phyloP scores from a whole-genome alignment of 2,888 invertebrate species.

The Drosophila longiperda region DNA sequence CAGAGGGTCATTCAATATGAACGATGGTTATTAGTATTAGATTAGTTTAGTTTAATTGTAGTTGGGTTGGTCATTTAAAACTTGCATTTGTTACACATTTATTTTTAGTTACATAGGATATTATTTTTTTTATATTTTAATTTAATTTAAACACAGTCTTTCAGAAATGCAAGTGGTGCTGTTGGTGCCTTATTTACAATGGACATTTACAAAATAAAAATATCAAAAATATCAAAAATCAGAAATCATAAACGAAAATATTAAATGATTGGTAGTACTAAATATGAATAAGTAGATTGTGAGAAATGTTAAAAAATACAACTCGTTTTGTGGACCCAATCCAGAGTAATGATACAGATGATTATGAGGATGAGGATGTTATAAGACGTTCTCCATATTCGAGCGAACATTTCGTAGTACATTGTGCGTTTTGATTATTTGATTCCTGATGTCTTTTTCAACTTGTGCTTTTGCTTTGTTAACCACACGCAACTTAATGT shows the following conservation, averaged over 20 bases:
- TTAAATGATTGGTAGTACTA: conserved; percentile 17
- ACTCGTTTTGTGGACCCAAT: conserved; percentile 18
- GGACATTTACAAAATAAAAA: conserved; percentile 48
- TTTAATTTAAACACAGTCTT: conserved; percentile 62
- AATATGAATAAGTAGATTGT: conserved; percentile 16
- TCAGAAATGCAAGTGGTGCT: conserved; percentile 63
- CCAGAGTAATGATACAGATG: conserved; percentile 12
- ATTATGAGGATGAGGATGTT: conserved; percentile 58
- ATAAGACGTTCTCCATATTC: conserved; percentile 87
- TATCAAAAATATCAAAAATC: conserved; percentile 1
- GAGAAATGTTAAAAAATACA: conserved; percentile 10
- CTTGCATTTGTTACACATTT: conserved; percentile 44
- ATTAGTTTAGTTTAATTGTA: conserved; percentile 21
- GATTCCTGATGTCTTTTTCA: conserved; percentile 92
- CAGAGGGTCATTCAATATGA: conserved; percentile 79
- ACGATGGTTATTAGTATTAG: conserved; percentile 56
- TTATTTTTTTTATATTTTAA: conserved; percentile 31
- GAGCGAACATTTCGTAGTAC: conserved; percentile 91
- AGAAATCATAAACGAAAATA: conserved; percentile 11
- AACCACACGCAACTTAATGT: conserved; percentile 90
- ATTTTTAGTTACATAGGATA: conserved; percentile 2
- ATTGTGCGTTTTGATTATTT: conserved; percentile 92
- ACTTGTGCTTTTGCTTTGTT: conserved; percentile 93
- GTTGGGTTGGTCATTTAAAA: conserved; percentile 17
- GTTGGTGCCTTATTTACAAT: conserved; percentile 28